Base-by-base conservation (phyloP, 2,888 invertebrate species). In the Pseudoips prasinana region DNA sequence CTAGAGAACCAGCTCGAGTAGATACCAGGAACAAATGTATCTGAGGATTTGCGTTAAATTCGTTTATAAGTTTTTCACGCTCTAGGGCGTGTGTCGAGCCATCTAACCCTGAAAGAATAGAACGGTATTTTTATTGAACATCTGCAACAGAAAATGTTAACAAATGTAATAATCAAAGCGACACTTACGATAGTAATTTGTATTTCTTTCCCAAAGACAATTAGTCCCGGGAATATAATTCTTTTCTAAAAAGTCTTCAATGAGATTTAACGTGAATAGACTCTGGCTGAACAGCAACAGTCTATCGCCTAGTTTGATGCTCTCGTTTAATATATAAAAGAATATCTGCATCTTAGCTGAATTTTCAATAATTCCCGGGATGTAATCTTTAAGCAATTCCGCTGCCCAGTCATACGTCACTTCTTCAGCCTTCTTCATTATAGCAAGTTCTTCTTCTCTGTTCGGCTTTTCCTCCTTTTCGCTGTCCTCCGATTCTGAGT, bases 271-370 rank as follows among this genome's bases (percentile, higher is more conserved):
- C 0, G 99, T 99, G 57, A 98, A 94, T 38, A 99, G 90, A 62
- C 98, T 98, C 78, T 99, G 98, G 61, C 98, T 98, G 77, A 99
- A 99, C 2, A 99, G 92, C 33, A 99, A 89, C 37, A 99, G 90
- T 43, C 98, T 93, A 81, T 99, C 99, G 1, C 96, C 97, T 41
- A 95, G 77, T 39, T 91, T 90, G 32, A 98, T 92, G 48, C 97
- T 95, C 76, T 98, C 96, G 52, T 96, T 94, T 28, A 99, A 89
- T 45, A 99, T 94, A 54, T 95, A 94, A 77, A 98, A 95, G 63
- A 99, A 94, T 25, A 99, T 91, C 58, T 96, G 93, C 94, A 99
- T 96, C 88, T 99, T 99, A 1, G 96, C 96, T 1, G 98, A 97
- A 67, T 97, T 96, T 65, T 96, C 96, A 48, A 98, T 92, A 22